These are phyloP conservation scores for Xylota segnis DNA, from an alignment of 2,888 invertebrate species.

Conservation along the genomic window DNA sequence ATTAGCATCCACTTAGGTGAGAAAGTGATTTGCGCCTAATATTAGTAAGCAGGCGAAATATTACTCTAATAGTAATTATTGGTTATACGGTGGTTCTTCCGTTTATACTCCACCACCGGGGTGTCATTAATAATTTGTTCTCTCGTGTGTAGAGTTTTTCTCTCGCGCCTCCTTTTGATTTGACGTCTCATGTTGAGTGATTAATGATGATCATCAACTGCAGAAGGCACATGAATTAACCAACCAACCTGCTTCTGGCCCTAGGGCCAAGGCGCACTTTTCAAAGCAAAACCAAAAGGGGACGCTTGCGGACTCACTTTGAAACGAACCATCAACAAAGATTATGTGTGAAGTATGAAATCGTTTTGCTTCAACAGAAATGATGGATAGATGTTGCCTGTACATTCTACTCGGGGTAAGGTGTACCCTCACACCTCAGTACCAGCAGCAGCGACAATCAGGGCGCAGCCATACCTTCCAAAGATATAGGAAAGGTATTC, in stretches of 20 bases:
- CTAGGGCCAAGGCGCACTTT: slow-evolving; percentile 75
- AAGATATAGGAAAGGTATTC: slow-evolving; percentile 35
- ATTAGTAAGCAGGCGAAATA: slow-evolving; percentile 70
- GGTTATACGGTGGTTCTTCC: slow-evolving; percentile 68
- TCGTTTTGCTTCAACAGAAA: slow-evolving; percentile 81
- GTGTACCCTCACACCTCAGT: slow-evolving; percentile 44
- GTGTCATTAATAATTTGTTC: slow-evolving; percentile 75
- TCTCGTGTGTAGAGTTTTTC: slow-evolving; percentile 62
- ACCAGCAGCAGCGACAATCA: slow-evolving; percentile 51
- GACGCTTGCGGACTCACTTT: slow-evolving; percentile 74
- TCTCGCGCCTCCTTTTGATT: slow-evolving; percentile 78
- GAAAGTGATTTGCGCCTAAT: slow-evolving; percentile 76
- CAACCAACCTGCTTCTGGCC: slow-evolving; percentile 74
- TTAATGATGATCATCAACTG: slow-evolving; percentile 81
- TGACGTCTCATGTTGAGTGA: slow-evolving; percentile 83
- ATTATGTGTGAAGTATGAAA: slow-evolving; percentile 79
- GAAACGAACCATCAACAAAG: slow-evolving; percentile 77
- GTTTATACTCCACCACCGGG: slow-evolving; percentile 52
- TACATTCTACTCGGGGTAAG: slow-evolving; percentile 55
- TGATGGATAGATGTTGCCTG: slow-evolving; percentile 72
- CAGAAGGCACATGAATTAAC: slow-evolving; percentile 72
- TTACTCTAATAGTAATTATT: slow-evolving; percentile 75
- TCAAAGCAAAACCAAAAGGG: slow-evolving; percentile 75
- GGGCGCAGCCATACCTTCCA: slow-evolving; percentile 21
- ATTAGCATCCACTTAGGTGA: slow-evolving; percentile 76